phyloP scores from a whole-genome alignment of 2,113 vertebrate genomes.

The Odocoileus virginianus region DNA sequence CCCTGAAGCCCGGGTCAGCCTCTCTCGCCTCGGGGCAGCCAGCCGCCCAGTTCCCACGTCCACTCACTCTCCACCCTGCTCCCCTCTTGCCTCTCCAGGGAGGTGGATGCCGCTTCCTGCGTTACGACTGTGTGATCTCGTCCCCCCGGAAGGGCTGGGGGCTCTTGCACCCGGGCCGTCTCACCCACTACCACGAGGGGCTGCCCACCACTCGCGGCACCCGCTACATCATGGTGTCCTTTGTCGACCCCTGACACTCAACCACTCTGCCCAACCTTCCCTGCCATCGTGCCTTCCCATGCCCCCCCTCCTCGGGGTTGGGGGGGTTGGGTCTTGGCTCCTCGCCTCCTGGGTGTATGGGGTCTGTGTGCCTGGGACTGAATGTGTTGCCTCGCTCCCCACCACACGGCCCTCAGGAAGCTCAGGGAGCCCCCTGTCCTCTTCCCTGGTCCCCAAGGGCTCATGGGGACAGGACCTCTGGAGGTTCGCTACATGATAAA shows the following conservation, averaged over 20 bases:
- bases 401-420: background rate
- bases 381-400: background rate
- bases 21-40: background rate
- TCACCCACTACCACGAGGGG: constrained; percentile 93
- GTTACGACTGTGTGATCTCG: constrained; percentile 87
- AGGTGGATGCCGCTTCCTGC: constrained; percentile 89
- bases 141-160: constrained; percentile 91
- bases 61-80: background rate
- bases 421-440: background rate
- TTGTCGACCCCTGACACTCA: constrained; percentile 86
- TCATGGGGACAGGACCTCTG: background rate
- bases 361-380: background rate
- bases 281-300: constrained; percentile 48
- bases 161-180: constrained; percentile 90
- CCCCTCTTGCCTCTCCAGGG: constrained; percentile 77
- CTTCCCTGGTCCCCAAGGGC: background rate
- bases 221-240: constrained; percentile 93
- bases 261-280: background rate
- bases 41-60: rapidly evolving
- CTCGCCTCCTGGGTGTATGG: background rate
- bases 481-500: constrained; percentile 39
- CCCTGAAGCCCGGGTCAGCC: background rate
- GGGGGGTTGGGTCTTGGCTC: background rate
- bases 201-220: constrained; percentile 88
- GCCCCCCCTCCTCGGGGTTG: background rate